A percentile compares a stretch with the other conserved stretches of the same genome.
Conservation (phyloP, 2,797 vertebrate species). For the Malurus splendens region DNA sequence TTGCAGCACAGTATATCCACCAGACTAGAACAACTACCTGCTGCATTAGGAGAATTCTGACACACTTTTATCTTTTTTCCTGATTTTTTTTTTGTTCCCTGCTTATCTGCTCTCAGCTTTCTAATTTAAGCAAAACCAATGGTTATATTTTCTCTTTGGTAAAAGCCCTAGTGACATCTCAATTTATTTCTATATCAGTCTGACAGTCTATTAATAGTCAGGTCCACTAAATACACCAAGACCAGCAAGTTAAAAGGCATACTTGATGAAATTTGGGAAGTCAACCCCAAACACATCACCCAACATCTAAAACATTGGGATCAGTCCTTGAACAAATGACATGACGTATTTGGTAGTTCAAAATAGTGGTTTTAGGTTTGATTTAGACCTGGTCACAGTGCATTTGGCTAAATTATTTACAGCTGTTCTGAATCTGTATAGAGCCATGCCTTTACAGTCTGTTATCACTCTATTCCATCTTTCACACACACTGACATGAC, state of each 20-base stretch:
- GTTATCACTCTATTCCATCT: not conserved
- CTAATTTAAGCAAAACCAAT: not conserved
- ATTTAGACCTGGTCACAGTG: not conserved
- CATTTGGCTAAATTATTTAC: not conserved
- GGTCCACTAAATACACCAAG: not conserved
- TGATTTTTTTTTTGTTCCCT: not conserved
- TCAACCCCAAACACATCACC: not conserved
- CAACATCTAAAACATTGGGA: not conserved
- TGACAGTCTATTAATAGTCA: not conserved
- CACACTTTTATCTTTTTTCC: not conserved
- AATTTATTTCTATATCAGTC: constrained; percentile 18
- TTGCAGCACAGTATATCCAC: not conserved
- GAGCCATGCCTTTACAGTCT: not conserved
- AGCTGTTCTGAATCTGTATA: not conserved
- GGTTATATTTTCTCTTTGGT: constrained; percentile 25
- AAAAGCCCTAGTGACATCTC: not conserved
- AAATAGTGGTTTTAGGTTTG: not conserved
- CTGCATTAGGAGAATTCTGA: constrained; percentile 21
- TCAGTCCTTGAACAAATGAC: not conserved
- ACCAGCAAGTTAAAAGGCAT: not conserved
- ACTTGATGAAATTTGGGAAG: not conserved
- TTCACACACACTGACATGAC: not conserved
- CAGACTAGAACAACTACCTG: constrained; percentile 37
- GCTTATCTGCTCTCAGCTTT: constrained; percentile 11
- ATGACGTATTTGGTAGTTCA: not conserved